Evolutionary conservation across 1,140 invertebrate species (phyloP).

Genomic region (Monochamus saltuarius): DNA sequence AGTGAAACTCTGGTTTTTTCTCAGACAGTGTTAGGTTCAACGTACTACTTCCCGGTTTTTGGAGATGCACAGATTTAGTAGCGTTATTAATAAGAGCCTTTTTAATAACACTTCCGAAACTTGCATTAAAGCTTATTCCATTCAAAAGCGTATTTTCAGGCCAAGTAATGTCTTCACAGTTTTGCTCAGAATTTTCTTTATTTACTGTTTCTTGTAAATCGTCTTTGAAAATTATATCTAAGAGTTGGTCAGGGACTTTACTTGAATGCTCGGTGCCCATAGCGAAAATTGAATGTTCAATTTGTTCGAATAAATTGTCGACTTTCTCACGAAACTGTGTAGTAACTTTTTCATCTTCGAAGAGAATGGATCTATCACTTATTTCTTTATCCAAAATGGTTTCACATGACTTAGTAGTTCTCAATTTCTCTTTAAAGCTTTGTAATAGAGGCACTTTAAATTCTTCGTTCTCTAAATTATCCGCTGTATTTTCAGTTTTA

Average conservation of each 20-base stretch:
- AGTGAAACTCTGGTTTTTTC: conserved; percentile 35
- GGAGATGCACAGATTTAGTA: conserved; percentile 28
- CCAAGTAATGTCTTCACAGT: conserved; percentile 21
- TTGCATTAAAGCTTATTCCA: conserved; percentile 28
- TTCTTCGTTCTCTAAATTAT: conserved; percentile 18
- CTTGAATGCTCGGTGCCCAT: conserved; percentile 33
- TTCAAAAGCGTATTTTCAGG: conserved; percentile 25
- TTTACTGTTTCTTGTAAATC: conserved; percentile 13
- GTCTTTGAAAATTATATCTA: conserved; percentile 33
- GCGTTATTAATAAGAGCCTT: conserved; percentile 43
- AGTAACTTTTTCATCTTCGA: conserved; percentile 26
- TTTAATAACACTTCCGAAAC: conserved; percentile 40
- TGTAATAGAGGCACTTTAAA: conserved; percentile 20
- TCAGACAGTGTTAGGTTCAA: conserved; percentile 21
- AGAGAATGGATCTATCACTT: conserved; percentile 22
- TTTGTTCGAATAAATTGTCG: conserved; percentile 39
- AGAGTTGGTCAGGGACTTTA: conserved; percentile 29
- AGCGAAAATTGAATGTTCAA: conserved; percentile 43
- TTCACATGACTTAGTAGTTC: conserved; percentile 1
- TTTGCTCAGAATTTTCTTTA: conserved; percentile 19
- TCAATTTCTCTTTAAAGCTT: conserved; percentile 13
- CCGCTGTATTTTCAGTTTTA: conserved; percentile 1
- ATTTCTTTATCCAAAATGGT: conserved; percentile 13
- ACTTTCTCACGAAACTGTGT: conserved; percentile 39
- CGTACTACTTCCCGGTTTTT: conserved; percentile 28